Evolutionary conservation across 1,140 invertebrate genomes (phyloP).

Genomic region (Vanessa tameamea): DNA sequence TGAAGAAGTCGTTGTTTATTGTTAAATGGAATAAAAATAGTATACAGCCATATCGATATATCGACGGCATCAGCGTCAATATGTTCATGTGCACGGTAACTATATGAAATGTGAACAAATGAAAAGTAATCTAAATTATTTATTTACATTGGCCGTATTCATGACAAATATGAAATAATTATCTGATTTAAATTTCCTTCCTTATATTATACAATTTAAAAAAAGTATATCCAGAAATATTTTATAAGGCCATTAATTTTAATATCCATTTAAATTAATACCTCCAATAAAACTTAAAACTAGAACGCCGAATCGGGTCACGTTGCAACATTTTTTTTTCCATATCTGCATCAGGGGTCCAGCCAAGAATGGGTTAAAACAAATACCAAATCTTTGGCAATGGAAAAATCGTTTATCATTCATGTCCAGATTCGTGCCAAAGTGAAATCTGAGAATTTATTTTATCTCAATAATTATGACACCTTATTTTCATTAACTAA

Average conservation of each 20-base stretch:
- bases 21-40: too few species aligned
- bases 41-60: too few species aligned
- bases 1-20: too few species aligned
- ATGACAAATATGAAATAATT: too few species aligned
- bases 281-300: background rate
- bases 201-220: too few species aligned
- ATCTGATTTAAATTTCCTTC: too few species aligned
- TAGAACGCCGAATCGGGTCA: slow-evolving; percentile 28
- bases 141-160: too few species aligned
- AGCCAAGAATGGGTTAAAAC: slow-evolving; percentile 48
- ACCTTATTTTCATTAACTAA: background rate
- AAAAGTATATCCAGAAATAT: too few species aligned
- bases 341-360: slow-evolving; percentile 37
- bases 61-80: too few species aligned
- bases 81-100: too few species aligned
- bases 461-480: background rate
- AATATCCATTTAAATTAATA: background rate
- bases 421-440: slow-evolving; percentile 21
- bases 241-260: background rate
- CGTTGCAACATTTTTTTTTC: slow-evolving; percentile 34
- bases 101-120: too few species aligned
- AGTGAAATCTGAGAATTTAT: slow-evolving; percentile 7
- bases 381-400: slow-evolving; percentile 43
- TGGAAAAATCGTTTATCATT: slow-evolving; percentile 47
- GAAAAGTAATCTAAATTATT: too few species aligned